These are phyloP conservation scores for Neelides sp. DNA, from an alignment of 1,140 invertebrate genomes.

Conservation along the genomic window DNA sequence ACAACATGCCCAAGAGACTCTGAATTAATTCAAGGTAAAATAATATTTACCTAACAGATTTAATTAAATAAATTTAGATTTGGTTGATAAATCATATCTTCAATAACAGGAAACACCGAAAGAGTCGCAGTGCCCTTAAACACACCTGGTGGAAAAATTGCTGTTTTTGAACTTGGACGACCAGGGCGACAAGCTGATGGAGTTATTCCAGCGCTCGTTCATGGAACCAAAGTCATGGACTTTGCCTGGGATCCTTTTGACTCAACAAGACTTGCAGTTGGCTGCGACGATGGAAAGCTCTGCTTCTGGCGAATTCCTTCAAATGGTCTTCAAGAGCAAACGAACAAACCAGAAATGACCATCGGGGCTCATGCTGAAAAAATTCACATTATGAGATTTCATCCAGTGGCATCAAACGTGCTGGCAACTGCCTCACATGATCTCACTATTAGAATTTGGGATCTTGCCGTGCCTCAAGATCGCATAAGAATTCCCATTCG, in stretches of 20 bases:
- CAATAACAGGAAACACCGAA: conserved; percentile 57
- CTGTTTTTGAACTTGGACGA: conserved; percentile 68
- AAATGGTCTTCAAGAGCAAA: conserved; percentile 56
- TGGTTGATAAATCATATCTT: conserved; percentile 5
- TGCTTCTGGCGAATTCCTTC: conserved; percentile 67
- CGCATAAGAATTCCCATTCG: conserved; percentile 44
- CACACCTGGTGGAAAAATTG: conserved; percentile 76
- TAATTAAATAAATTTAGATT: conserved; percentile 4
- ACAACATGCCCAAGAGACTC: conserved; percentile 84
- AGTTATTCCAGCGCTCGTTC: conserved; percentile 70
- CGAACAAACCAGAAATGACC: conserved; percentile 46
- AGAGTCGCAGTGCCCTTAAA: conserved; percentile 74
- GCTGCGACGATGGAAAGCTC: conserved; percentile 80
- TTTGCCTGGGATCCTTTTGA: conserved; percentile 89
- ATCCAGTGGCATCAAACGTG: conserved; percentile 72
- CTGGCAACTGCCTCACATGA: conserved; percentile 77
- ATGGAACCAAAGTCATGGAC: conserved; percentile 76
- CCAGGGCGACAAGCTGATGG: conserved; percentile 64
- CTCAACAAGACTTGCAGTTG: conserved; percentile 60
- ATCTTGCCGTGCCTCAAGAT: conserved; percentile 44
- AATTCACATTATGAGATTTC: conserved; percentile 80
- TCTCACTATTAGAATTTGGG: conserved; percentile 75
- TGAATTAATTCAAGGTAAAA: conserved; percentile 71
- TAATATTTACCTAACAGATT: conserved; percentile 4
- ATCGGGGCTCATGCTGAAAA: conserved; percentile 71